A percentile compares a stretch with the other conserved stretches of the same genome.
phyloP scores from a whole-genome alignment of 2,797 vertebrate genomes.

The Iguana delicatissima region DNA sequence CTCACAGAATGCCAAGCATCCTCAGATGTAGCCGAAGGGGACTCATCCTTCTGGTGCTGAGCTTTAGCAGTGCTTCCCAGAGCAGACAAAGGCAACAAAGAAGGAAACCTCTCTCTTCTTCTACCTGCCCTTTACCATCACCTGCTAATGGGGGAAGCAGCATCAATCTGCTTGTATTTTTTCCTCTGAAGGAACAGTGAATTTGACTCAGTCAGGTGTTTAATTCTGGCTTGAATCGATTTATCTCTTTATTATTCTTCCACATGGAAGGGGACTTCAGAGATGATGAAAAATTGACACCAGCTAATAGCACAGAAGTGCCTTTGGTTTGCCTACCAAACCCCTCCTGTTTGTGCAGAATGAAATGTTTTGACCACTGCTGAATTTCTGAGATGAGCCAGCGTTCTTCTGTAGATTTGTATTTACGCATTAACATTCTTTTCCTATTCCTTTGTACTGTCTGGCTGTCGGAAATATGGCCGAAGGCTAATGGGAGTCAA shows the following conservation, averaged over 20 bases:
- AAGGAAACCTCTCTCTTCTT: not conserved
- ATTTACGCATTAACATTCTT: constrained; percentile 49
- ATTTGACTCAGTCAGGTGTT: constrained; percentile 54
- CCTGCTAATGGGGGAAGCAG: not conserved
- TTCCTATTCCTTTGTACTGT: constrained; percentile 60
- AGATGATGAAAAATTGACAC: constrained; percentile 67
- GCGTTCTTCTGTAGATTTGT: constrained; percentile 32
- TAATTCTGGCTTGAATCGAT: constrained; percentile 61
- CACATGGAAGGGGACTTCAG: constrained; percentile 43
- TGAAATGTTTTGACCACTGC: constrained; percentile 38
- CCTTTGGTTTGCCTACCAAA: constrained; percentile 43
- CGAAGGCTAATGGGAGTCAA: constrained; percentile 59
- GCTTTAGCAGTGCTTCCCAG: not conserved
- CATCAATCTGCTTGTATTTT: constrained; percentile 32
- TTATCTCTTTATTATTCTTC: constrained; percentile 42
- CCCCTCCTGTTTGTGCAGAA: constrained; percentile 41
- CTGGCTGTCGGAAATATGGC: constrained; percentile 56
- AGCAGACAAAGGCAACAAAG: not conserved
- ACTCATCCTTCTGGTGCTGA: not conserved
- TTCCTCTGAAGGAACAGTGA: not conserved
- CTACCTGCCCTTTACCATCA: not conserved
- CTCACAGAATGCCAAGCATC: not conserved
- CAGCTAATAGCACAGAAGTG: constrained; percentile 58
- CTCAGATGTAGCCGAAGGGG: no score
- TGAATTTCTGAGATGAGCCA: constrained; percentile 52